Evolutionary conservation across 1,140 invertebrate genomes (phyloP), one percentile per base, ranked within the genome.

Genomic region (Potamilus streckersoni): DNA sequence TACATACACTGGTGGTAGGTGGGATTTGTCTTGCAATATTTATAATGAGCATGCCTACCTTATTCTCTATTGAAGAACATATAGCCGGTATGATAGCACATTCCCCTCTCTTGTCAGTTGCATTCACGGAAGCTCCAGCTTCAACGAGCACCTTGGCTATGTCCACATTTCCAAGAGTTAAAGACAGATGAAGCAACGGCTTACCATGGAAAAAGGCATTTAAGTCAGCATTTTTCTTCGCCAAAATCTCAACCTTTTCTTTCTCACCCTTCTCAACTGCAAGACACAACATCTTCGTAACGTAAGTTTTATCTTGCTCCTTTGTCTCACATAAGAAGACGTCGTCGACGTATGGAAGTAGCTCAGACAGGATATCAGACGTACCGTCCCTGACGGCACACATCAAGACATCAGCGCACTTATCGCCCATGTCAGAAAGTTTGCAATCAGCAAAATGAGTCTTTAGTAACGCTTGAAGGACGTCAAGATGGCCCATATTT

Each of bases 121-220:
- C 12, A 23, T 69, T 16, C 59, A 75, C n/a, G 38, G 63, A 59
- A 3, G 58, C 67, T 12, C 73, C 73, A 27, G 66, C 73, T 23
- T 63, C 55, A 13, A 75, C 19, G 38, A 75, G 49, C 38, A 63
- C 67, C 23, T 17, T 23, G 38, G 38, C 59, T 56, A 69, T 56
- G 17, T 62, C 66, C 14, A 27, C 15, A 58, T 64, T n/a, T 63
- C 73, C 73, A 58, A 31, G 31, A 49, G 19, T 15, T 4, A 68
- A 67, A n/a, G 73, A 67, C 38, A 62, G 15, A 56, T 75, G 73
- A n/a, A 75, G 19, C 31, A 75, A n/a, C 6, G 73, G 73, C 49
- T 69, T 69, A 19, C 73, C 73, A 57, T 62, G 19, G 20, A 11
- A 69, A 14, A 4, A 27, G 15, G 31, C 73, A 55, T 70, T 75